Conservation (phyloP, 2,113 vertebrate species). For the Phrynosoma platyrhinos region DNA sequence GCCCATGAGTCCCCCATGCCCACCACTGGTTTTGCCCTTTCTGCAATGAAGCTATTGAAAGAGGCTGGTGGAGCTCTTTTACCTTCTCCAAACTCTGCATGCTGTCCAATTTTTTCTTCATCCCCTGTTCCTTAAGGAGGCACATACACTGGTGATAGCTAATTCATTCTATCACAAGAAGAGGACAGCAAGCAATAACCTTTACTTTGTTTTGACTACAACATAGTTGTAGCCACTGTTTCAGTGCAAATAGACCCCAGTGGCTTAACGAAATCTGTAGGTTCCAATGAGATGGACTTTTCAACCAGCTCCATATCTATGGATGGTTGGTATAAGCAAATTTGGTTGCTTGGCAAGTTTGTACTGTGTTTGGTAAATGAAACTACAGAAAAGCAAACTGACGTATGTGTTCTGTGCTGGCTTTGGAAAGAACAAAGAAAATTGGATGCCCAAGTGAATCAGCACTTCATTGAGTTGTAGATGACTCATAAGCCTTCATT, state of each 20-base stretch:
- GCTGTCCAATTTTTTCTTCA: not conserved
- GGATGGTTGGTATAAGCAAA: not conserved
- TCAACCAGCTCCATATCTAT: not conserved
- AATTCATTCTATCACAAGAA: too few relatives aligned
- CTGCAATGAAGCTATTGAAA: not conserved
- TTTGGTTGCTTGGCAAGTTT: not conserved
- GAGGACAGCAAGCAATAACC: too few relatives aligned
- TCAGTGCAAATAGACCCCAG: not conserved
- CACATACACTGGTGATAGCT: not conserved
- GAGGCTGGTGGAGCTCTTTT: not conserved
- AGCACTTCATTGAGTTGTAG: slow-evolving; percentile 10
- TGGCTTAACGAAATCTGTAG: not conserved
- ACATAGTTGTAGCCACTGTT: not conserved
- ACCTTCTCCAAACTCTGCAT: not conserved
- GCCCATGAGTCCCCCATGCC: not conserved
- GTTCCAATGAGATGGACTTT: not conserved
- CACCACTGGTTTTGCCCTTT: not conserved
- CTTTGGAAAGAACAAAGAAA: slow-evolving; percentile 22
- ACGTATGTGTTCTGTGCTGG: not conserved
- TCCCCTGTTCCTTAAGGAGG: not conserved
- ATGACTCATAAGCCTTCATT: slow-evolving; percentile 12
- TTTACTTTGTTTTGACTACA: not conserved
- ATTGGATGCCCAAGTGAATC: slow-evolving; percentile 17
- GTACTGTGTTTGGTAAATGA: not conserved
- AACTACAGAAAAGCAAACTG: not conserved